These are phyloP conservation scores for Thermophis baileyi DNA, from an alignment of 2,113 vertebrate genomes.

Conservation along the genomic window DNA sequence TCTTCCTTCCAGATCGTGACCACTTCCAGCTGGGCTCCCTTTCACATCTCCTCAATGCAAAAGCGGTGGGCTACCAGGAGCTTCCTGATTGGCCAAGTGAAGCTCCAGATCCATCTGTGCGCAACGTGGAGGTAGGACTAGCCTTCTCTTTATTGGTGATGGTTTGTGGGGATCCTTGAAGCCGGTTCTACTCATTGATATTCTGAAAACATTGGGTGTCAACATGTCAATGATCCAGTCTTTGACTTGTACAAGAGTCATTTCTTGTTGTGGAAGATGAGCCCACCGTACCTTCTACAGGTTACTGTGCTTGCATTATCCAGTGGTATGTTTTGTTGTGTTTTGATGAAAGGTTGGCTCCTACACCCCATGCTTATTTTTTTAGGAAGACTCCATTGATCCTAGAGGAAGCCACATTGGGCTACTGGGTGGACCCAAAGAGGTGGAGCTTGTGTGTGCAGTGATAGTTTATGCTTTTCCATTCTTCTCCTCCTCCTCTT, in stretches of 20 bases:
- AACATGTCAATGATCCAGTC: background rate
- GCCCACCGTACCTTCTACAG: background rate
- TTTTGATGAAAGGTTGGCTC: background rate
- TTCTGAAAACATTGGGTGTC: background rate
- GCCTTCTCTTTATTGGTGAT: background rate
- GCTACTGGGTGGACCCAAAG: conserved; percentile 80
- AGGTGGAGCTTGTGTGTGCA: conserved; percentile 73
- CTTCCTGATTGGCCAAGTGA: conserved; percentile 93
- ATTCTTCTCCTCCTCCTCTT: background rate
- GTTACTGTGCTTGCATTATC: background rate
- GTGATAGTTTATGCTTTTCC: conserved; percentile 5
- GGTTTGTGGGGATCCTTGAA: background rate
- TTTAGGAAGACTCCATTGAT: conserved; percentile 75
- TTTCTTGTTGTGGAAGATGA: background rate
- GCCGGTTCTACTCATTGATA: background rate
- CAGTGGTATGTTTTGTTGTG: background rate
- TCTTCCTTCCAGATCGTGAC: conserved; percentile 80
- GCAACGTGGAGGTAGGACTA: conserved; percentile 90
- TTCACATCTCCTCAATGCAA: conserved; percentile 94
- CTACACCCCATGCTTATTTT: background rate
- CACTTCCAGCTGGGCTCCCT: conserved; percentile 97
- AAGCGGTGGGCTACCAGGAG: conserved; percentile 96
- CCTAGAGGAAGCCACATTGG: conserved; percentile 77
- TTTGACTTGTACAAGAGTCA: background rate
- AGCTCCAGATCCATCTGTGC: conserved; percentile 94